phyloP scores from a whole-genome alignment of 2,888 invertebrate species.

The Eristalinus aeneus region DNA sequence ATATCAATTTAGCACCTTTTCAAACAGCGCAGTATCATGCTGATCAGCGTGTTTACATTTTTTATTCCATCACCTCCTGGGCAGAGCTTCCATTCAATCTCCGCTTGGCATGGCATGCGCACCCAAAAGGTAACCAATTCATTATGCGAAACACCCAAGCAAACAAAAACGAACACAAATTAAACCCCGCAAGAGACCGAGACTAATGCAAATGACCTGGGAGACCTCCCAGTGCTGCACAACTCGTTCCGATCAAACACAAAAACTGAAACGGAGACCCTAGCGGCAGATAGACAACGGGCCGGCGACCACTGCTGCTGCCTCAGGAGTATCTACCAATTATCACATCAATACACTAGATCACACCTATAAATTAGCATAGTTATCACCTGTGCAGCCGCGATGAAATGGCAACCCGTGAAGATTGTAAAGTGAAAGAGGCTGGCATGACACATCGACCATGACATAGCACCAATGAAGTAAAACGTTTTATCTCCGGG shows the following conservation, averaged over 20 bases:
- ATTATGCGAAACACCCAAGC: conserved; percentile 30
- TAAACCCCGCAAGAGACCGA: conserved; percentile 1
- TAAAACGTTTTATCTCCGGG: conserved; percentile 6
- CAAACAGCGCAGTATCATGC: not conserved
- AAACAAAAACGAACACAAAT: conserved; percentile 28
- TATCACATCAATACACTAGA: conserved; percentile 52
- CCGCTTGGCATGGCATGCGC: not conserved
- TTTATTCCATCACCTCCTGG: conserved; percentile 5
- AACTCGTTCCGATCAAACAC: not conserved
- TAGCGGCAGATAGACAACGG: not conserved
- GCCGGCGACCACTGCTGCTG: conserved; percentile 13
- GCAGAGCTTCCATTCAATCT: conserved; percentile 12
- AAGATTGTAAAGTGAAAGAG: conserved; percentile 27
- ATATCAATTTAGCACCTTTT: conserved; percentile 3
- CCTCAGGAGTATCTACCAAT: conserved; percentile 49
- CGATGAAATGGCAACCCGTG: conserved; percentile 10
- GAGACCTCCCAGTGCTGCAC: conserved; percentile 28
- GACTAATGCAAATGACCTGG: conserved; percentile 41
- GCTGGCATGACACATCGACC: not conserved
- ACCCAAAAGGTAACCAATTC: conserved; percentile 19
- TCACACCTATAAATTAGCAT: conserved; percentile 54
- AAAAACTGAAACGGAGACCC: not conserved
- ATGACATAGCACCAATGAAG: conserved; percentile 4
- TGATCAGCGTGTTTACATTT: conserved; percentile 8
- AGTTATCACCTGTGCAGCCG: conserved; percentile 45